Percentiles rank a stretch among this genome's conserved stretches.
Evolutionary conservation across 2,888 invertebrate species (phyloP).

Genomic region (Macrostomum cliftonense): DNA sequence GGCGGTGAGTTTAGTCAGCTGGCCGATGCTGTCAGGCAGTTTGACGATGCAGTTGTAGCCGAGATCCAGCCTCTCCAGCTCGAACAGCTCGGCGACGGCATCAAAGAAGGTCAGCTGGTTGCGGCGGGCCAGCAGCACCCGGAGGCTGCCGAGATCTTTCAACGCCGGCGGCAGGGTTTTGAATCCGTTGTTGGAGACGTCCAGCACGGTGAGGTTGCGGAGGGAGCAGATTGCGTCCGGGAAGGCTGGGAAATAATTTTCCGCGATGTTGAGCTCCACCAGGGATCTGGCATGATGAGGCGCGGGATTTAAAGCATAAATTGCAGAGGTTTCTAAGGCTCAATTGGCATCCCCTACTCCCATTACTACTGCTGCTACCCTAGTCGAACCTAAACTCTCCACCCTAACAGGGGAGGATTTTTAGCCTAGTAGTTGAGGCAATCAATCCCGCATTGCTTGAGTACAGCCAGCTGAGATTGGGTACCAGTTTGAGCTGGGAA

Average conservation of each 20-base stretch:
- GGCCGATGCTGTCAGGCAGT: slow-evolving; percentile 23
- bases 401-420: no score
- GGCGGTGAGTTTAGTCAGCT: slow-evolving; percentile 20
- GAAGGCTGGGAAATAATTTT: slow-evolving; percentile 22
- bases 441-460: no score
- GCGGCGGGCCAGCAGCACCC: slow-evolving; percentile 15
- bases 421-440: no score
- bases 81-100: slow-evolving; percentile 18
- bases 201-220: neutral
- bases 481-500: no score
- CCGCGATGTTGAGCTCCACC: slow-evolving; percentile 23
- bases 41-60: slow-evolving; percentile 22
- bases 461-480: no score
- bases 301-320: slow-evolving; percentile 27
- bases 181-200: neutral
- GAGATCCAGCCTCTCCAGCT: slow-evolving; percentile 24
- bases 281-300: slow-evolving; percentile 20
- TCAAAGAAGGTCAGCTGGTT: slow-evolving; percentile 18
- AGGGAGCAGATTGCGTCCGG: slow-evolving; percentile 22
- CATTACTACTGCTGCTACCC: no score
- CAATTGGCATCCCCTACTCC: no score
- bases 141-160: slow-evolving; percentile 18
- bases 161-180: slow-evolving; percentile 4
- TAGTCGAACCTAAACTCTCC: no score
- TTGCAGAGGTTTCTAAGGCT: no score